Percentiles rank a stretch among this genome's conserved stretches.
Evolutionary conservation across 1,140 invertebrate species (phyloP).

Genomic region (Solen grandis): DNA sequence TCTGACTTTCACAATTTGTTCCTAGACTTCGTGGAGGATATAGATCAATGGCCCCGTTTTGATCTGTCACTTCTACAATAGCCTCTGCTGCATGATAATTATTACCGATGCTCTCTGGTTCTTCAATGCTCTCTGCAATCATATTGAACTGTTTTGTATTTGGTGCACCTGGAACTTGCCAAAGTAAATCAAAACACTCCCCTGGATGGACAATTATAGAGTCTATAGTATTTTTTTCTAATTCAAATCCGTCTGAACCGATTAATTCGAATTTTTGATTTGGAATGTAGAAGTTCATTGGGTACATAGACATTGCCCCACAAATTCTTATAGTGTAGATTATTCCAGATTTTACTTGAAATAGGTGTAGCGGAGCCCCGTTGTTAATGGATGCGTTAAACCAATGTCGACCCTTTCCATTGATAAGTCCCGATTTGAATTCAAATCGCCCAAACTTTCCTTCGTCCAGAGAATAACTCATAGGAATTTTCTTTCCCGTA

Average conservation of each 20-base stretch:
- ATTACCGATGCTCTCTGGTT: constrained; percentile 70
- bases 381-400: constrained; percentile 48
- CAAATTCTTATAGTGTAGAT: constrained; percentile 69
- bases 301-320: constrained; percentile 64
- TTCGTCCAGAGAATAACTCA: constrained; percentile 35
- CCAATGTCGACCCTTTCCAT: constrained; percentile 67
- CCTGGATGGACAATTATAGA: constrained; percentile 82
- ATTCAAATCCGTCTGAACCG: constrained; percentile 89
- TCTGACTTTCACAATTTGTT: constrained; percentile 14
- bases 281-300: constrained; percentile 87
- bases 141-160: constrained; percentile 90
- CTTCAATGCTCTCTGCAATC: constrained; percentile 82
- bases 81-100: constrained; percentile 83
- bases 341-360: constrained; percentile 44
- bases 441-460: constrained; percentile 54
- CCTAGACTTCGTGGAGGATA: not conserved
- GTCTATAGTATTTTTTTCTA: constrained; percentile 85
- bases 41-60: not conserved
- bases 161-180: constrained; percentile 84
- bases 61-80: constrained; percentile 88
- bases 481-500: not conserved
- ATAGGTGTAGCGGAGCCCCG: constrained; percentile 57
- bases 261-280: constrained; percentile 90
- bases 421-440: constrained; percentile 68
- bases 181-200: constrained; percentile 92